Percentiles rank a stretch among this genome's conserved stretches.
phyloP scores from a whole-genome alignment of 2,797 vertebrate genomes.

The Pterois miles region DNA sequence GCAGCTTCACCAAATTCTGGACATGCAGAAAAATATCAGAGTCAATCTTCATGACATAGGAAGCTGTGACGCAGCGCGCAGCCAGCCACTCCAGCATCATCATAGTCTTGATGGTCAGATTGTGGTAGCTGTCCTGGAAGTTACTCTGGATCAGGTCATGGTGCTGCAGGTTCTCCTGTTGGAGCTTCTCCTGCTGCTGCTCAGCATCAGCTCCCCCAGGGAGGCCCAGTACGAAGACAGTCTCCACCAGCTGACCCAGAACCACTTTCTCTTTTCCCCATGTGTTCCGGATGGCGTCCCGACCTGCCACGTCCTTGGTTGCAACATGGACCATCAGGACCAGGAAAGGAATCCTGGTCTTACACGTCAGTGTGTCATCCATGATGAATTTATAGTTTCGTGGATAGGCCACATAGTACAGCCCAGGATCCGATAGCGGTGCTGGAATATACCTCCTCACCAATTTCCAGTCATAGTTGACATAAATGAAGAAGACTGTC shows the following conservation, averaged over 20 bases:
- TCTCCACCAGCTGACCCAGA: conserved; percentile 58
- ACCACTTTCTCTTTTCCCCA: conserved; percentile 83
- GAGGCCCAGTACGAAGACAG: conserved; percentile 79
- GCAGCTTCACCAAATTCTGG: conserved; percentile 50
- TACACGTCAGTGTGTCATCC: conserved; percentile 71
- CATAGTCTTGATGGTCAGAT: conserved; percentile 84
- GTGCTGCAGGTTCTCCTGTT: conserved; percentile 63
- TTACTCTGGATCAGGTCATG: conserved; percentile 79
- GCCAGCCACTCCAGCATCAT: conserved; percentile 82
- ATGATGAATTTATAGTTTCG: conserved; percentile 73
- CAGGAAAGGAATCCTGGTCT: conserved; percentile 67
- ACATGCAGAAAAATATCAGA: conserved; percentile 60
- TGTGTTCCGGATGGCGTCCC: conserved; percentile 72
- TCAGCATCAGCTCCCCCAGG: neutral
- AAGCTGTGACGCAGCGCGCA: conserved; percentile 55
- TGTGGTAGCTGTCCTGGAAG: conserved; percentile 82
- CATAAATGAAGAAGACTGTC: rapidly evolving
- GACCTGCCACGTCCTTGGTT: neutral
- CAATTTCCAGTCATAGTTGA: rapidly evolving
- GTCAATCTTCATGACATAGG: conserved; percentile 66
- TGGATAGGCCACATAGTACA: conserved; percentile 70
- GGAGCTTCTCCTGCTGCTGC: conserved; percentile 56
- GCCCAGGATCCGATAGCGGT: neutral
- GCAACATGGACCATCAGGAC: conserved; percentile 75
- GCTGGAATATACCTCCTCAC: rapidly evolving